phyloP scores from a whole-genome alignment of 1,140 invertebrate species.

The Calliopsis andreniformis region DNA sequence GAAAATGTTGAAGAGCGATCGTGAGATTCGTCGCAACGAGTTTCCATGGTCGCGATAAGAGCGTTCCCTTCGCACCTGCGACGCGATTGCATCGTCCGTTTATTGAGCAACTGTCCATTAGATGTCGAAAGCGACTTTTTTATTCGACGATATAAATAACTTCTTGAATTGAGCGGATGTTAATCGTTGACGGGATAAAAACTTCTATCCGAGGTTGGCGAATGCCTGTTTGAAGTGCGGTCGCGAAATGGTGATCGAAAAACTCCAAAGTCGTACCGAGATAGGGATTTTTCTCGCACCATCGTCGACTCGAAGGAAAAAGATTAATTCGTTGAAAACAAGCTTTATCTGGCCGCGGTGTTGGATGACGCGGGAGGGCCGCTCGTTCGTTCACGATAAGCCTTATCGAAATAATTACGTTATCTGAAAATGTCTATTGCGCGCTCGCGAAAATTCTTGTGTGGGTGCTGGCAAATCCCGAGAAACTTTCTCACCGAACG shows the following conservation, averaged over 20 bases:
- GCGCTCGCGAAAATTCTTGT: conserved; percentile 57
- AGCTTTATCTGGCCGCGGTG: conserved; percentile 66
- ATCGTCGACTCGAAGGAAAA: conserved; percentile 58
- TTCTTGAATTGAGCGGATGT: neutral
- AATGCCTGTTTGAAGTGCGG: neutral
- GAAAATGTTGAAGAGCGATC: too few relatives aligned
- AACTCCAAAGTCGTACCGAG: conserved; percentile 21
- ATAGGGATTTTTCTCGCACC: conserved; percentile 66
- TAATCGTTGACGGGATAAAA: neutral
- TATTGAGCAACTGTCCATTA: neutral
- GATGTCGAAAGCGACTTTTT: conserved; percentile 15
- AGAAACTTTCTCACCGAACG: neutral
- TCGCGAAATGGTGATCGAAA: conserved; percentile 3
- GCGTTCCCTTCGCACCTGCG: conserved; percentile 30
- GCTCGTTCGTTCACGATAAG: conserved; percentile 62
- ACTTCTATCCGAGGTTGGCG: too few relatives aligned
- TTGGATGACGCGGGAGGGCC: conserved; percentile 51
- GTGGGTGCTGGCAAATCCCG: neutral
- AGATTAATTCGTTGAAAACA: conserved; percentile 75
- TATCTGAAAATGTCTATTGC: conserved; percentile 65
- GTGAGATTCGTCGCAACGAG: neutral
- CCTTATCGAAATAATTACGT: conserved; percentile 72
- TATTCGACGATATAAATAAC: conserved; percentile 20
- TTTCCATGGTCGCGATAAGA: neutral
- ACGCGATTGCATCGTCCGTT: neutral